phyloP scores from a whole-genome alignment of 2,113 vertebrate genomes.

The Cettia cetti region DNA sequence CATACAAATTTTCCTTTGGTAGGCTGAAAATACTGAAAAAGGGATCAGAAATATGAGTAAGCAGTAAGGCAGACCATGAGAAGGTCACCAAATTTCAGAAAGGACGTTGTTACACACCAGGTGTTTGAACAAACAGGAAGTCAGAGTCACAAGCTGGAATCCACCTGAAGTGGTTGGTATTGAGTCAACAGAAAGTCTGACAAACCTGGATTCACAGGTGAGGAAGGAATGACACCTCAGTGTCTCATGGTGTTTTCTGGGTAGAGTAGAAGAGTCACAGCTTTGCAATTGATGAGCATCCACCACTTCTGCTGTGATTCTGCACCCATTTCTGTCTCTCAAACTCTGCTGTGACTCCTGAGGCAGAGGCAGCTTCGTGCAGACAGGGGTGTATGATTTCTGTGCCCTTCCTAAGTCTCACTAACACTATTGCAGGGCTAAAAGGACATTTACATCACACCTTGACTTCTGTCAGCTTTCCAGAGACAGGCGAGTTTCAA shows the following conservation, averaged over 20 bases:
- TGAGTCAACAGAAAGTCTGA: background rate
- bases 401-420: background rate
- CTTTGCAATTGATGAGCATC: background rate
- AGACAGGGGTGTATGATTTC: background rate
- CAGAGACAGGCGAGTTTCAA: background rate
- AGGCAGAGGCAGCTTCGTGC: background rate
- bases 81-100: background rate
- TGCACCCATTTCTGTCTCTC: background rate
- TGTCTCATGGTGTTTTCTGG: background rate
- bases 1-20: background rate
- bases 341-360: background rate
- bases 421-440: background rate
- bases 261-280: background rate
- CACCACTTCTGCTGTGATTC: background rate
- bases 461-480: background rate
- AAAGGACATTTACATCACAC: background rate
- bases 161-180: background rate
- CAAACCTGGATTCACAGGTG: background rate
- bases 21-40: background rate
- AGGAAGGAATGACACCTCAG: background rate
- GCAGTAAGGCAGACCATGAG: background rate
- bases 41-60: background rate
- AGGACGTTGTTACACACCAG: fast-evolving
- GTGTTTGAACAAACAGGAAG: background rate
- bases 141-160: background rate